Conservation (phyloP, 2,888 invertebrate genomes). For the Drepanosiphum platanoidis region DNA sequence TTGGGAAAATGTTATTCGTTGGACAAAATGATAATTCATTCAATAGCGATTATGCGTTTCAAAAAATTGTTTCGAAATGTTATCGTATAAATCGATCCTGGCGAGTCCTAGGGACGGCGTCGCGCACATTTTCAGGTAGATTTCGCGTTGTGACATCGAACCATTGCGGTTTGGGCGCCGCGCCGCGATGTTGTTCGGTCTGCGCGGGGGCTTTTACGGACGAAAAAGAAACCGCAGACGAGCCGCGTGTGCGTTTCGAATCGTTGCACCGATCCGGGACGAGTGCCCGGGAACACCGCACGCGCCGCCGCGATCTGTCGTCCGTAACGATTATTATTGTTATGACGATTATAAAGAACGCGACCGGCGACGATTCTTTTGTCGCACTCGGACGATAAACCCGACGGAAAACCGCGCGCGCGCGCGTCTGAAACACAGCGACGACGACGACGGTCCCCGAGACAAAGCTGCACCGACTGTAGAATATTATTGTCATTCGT, state of each 20-base stretch:
- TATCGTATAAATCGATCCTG: too few relatives aligned
- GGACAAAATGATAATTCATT: too few relatives aligned
- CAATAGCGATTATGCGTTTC: too few relatives aligned
- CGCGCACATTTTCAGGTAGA: too few relatives aligned
- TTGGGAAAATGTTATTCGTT: too few relatives aligned
- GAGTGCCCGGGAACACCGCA: neutral
- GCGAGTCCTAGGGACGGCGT: too few relatives aligned
- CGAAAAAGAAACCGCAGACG: neutral
- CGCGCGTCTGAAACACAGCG: neutral
- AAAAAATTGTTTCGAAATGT: too few relatives aligned
- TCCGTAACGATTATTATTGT: neutral
- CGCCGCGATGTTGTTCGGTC: too few relatives aligned
- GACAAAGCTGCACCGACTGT: too few relatives aligned
- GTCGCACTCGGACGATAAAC: neutral
- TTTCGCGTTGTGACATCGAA: too few relatives aligned
- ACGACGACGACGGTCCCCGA: neutral
- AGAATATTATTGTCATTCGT: too few relatives aligned
- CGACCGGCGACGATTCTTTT: neutral
- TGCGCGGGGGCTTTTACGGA: neutral
- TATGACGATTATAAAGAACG: neutral
- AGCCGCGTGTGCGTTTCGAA: neutral
- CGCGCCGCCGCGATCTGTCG: neutral
- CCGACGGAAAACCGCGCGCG: neutral
- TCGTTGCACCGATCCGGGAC: slow-evolving; percentile 19
- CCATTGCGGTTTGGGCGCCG: too few relatives aligned